Percentiles rank a stretch among this genome's conserved stretches.
These are phyloP conservation scores for Cynoglossus semilaevis DNA, from an alignment of 2,113 vertebrate genomes.

Conservation along the genomic window DNA sequence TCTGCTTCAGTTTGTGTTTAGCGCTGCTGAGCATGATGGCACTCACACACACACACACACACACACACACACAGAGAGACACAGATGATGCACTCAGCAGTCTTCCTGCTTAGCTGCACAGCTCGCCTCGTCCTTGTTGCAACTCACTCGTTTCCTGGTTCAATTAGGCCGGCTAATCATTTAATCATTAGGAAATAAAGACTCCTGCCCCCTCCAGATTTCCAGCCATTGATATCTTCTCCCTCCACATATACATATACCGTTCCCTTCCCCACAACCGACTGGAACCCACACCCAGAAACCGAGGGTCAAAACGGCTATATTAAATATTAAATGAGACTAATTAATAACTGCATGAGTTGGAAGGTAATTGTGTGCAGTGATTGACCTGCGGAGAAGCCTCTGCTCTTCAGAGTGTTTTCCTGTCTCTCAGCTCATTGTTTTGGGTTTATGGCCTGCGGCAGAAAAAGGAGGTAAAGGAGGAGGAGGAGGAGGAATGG, in stretches of 20 bases:
- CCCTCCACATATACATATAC: conserved; percentile 2
- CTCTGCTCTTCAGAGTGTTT: too few relatives aligned
- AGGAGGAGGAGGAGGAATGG: too few relatives aligned
- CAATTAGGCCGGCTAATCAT: conserved; percentile 64
- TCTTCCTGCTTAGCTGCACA: conserved; percentile 25
- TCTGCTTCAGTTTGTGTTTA: neutral
- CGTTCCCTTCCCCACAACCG: neutral
- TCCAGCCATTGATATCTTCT: conserved; percentile 32
- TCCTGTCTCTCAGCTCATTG: neutral
- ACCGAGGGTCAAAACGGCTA: too few relatives aligned
- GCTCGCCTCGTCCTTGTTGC: conserved; percentile 47
- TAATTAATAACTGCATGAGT: too few relatives aligned
- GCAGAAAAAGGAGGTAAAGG: too few relatives aligned
- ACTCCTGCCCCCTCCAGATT: conserved; percentile 42
- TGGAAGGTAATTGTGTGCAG: too few relatives aligned
- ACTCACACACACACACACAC: neutral
- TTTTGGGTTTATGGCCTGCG: neutral
- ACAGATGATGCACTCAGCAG: conserved; percentile 37
- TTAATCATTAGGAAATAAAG: conserved; percentile 67
- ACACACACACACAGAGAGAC: neutral
- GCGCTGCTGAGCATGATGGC: conserved; percentile 8
- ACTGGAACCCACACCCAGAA: neutral
- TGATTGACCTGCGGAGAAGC: too few relatives aligned
- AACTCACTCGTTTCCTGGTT: conserved; percentile 59
- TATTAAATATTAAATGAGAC: too few relatives aligned